Evolutionary conservation across 1,140 invertebrate species (phyloP).

Genomic region (Plodia interpunctella): DNA sequence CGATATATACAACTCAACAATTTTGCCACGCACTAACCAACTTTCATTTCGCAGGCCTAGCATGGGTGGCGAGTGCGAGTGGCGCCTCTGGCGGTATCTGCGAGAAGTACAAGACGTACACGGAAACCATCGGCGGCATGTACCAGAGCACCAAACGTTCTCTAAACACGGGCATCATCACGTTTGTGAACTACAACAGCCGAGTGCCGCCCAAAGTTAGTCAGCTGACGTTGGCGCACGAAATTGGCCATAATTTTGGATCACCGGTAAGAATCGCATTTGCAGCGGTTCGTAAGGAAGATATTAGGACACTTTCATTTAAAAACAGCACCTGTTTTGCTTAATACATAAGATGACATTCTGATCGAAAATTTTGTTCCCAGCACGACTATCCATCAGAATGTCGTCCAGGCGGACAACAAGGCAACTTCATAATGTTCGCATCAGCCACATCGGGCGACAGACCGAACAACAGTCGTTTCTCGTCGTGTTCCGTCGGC

Average conservation of each 20-base stretch:
- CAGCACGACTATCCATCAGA: constrained; percentile 97
- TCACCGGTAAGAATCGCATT: constrained; percentile 85
- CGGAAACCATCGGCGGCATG: constrained; percentile 94
- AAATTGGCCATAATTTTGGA: constrained; percentile 99
- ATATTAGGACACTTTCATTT: too few species aligned
- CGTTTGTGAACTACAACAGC: constrained; percentile 99
- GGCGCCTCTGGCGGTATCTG: constrained; percentile 99
- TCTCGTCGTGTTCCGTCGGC: constrained; percentile 93
- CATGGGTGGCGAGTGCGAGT: constrained; percentile 98
- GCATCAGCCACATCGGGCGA: constrained; percentile 96
- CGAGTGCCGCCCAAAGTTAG: constrained; percentile 97
- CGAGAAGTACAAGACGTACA: constrained; percentile 98
- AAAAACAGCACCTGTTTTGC: too few species aligned
- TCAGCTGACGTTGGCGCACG: constrained; percentile 97
- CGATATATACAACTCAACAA: too few species aligned
- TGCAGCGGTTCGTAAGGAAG: too few species aligned
- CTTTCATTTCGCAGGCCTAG: constrained; percentile 82
- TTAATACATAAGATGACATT: too few species aligned
- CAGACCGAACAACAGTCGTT: constrained; percentile 95
- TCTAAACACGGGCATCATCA: constrained; percentile 99
- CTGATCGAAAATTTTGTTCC: neutral
- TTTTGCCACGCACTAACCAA: too few species aligned
- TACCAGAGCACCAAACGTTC: constrained; percentile 96
- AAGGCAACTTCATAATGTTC: constrained; percentile 98
- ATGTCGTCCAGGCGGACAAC: constrained; percentile 91